Base-by-base conservation (phyloP, 2,113 vertebrate species). In the Leucopternis melanops region DNA sequence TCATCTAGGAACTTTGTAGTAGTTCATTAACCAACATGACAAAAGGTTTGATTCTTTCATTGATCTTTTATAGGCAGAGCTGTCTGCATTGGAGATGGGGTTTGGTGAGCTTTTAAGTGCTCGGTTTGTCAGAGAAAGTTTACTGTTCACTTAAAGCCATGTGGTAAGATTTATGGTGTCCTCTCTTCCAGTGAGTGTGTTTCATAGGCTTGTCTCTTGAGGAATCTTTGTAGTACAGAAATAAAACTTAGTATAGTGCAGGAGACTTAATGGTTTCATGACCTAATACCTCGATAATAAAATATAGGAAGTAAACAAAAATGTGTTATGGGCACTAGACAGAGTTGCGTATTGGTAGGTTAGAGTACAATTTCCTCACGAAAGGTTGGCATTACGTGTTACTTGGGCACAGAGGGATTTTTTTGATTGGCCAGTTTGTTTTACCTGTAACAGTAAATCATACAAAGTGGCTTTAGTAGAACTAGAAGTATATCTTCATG, bases 181-280 rank as follows among this genome's bases (percentile, higher is more conserved):
- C 45, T 95, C 23, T 92, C 62, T 65, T 88, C 82, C 32, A 58
- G 15, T 81, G 26, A 58, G 50, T 0, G 0, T 65, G 36, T 83
- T 93, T 93, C 55, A 6, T 50, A 73, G 74, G 7, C 79, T 93
- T 0, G 2, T 87, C 81, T 91, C 90, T 81, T 70, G 92, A 93
- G 93, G 59, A 81, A 74, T 93, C 63, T 72, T 75, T 80, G 49
- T n/a, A 52, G 66, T 69, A 87, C 82, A 90, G 87, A 93, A 95
- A 73, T 94, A 83, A 92, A 80, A 45, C 22, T n/a, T 70, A 13
- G 16, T 34, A 4, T 66, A 40, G 38, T 57, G 61, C 26, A 72
- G 29, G 61, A 75, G 85, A 50, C 74, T 75, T 86, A 77, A 77
- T 0, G 12, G 25, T 79, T 95, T 94, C 42, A 18, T 96, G 78